These are phyloP conservation scores for Cataglyphis rosenhaueri DNA, from an alignment of 2,888 invertebrate genomes.

Conservation along the genomic window DNA sequence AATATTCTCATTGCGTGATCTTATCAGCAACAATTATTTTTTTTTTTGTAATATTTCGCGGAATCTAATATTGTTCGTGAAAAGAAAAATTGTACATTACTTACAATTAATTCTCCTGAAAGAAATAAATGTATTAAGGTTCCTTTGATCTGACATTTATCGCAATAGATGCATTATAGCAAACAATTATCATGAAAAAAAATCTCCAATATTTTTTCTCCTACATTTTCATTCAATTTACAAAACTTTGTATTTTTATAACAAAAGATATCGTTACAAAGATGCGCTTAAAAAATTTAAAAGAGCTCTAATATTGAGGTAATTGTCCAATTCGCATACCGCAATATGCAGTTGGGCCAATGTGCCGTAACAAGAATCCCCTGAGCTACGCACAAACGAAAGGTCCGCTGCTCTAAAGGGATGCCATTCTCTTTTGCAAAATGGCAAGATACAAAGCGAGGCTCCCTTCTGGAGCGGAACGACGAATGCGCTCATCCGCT, in stretches of 20 bases:
- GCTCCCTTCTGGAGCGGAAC: constrained; percentile 29
- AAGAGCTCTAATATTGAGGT: background rate
- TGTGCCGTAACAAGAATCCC: constrained; percentile 18
- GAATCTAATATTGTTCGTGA: background rate
- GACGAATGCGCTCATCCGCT: constrained; percentile 28
- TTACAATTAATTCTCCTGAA: background rate
- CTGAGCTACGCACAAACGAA: background rate
- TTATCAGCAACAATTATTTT: background rate
- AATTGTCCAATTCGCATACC: constrained; percentile 21
- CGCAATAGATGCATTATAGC: background rate
- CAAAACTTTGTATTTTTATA: background rate
- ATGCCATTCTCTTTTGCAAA: constrained; percentile 46
- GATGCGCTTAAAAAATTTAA: constrained; percentile 4
- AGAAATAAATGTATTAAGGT: background rate
- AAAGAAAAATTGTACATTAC: background rate
- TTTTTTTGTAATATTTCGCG: background rate
- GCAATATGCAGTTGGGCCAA: constrained; percentile 22
- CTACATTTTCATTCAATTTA: background rate
- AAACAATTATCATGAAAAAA: background rate
- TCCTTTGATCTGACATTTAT: background rate
- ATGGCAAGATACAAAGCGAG: constrained; percentile 37
- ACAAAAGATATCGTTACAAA: background rate
- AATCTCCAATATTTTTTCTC: background rate
- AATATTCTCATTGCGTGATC: background rate
- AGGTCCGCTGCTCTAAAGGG: constrained; percentile 37